Evolutionary conservation across 2,888 invertebrate species (phyloP).

Genomic region (Yponomeuta cagnagella): DNA sequence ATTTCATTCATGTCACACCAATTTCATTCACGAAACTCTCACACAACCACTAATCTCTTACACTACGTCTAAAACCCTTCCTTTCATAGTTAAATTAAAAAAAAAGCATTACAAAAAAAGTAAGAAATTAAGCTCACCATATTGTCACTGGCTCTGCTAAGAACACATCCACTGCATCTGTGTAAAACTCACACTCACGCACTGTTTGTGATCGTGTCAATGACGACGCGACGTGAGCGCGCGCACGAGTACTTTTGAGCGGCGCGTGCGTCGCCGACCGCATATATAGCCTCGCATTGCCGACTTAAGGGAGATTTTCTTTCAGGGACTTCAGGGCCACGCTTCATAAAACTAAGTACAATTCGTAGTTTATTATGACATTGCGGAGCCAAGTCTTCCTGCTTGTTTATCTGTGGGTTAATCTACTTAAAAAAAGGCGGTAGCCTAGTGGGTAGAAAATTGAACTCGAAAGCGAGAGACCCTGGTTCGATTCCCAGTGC

Average conservation of each 20-base stretch:
- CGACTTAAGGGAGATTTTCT: background rate
- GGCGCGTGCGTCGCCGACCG: constrained; percentile 27
- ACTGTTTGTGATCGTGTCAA: constrained; percentile 25
- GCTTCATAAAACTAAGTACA: background rate
- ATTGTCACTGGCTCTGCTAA: constrained; percentile 13
- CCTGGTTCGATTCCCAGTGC: no score
- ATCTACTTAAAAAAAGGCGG: no score
- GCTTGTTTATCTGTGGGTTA: no score
- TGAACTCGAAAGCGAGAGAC: no score
- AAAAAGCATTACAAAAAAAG: background rate
- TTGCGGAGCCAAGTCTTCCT: no score
- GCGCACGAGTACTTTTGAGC: constrained; percentile 38
- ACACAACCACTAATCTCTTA: no score
- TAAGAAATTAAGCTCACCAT: constrained; percentile 19
- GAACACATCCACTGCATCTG: constrained; percentile 19
- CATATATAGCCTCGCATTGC: constrained; percentile 40
- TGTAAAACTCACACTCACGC: constrained; percentile 13
- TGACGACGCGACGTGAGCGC: constrained; percentile 34
- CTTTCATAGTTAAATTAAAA: no score
- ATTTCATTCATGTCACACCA: no score
- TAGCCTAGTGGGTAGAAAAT: no score
- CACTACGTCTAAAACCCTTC: no score
- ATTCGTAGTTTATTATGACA: no score
- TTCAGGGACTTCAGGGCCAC: constrained; percentile 1
- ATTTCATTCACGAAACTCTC: no score